Percentiles rank a stretch among this genome's conserved stretches.
phyloP scores from a whole-genome alignment of 2,113 vertebrate genomes.

The Climacteris rufus region DNA sequence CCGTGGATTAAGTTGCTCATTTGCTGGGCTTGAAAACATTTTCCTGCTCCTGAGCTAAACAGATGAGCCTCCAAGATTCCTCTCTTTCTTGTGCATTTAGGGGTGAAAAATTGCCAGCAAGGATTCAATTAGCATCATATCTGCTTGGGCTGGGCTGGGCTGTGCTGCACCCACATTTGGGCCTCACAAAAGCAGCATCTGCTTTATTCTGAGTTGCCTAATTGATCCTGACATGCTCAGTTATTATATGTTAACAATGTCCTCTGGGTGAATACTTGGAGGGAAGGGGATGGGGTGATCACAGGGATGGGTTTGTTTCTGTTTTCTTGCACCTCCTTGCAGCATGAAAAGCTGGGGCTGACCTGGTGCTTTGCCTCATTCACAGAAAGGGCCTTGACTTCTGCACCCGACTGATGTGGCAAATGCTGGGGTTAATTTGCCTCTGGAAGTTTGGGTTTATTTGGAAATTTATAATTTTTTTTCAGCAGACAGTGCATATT shows the following conservation, averaged over 20 bases:
- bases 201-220: conserved; percentile 78
- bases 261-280: not conserved
- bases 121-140: conserved; percentile 83
- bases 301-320: not conserved
- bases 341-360: not conserved
- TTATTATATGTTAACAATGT: conserved; percentile 23
- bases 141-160: conserved; percentile 14
- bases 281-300: not conserved
- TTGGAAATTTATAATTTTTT: not conserved
- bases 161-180: conserved; percentile 35
- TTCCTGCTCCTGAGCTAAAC: conserved; percentile 40
- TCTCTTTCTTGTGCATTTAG: conserved; percentile 86
- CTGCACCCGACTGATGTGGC: not conserved
- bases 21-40: conserved; percentile 50
- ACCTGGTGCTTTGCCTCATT: not conserved
- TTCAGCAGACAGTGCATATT: fast-evolving
- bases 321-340: not conserved
- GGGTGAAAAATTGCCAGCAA: conserved; percentile 79
- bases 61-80: conserved; percentile 68
- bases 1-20: conserved; percentile 62
- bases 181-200: conserved; percentile 72
- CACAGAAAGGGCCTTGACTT: not conserved
- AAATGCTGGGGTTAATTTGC: not conserved
- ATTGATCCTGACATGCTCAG: conserved; percentile 76
- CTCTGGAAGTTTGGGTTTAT: not conserved